A percentile compares a stretch with the other conserved stretches of the same genome.
These are phyloP conservation scores for Amblyopsis rosae DNA, from an alignment of 2,113 vertebrate species.

Conservation along the genomic window DNA sequence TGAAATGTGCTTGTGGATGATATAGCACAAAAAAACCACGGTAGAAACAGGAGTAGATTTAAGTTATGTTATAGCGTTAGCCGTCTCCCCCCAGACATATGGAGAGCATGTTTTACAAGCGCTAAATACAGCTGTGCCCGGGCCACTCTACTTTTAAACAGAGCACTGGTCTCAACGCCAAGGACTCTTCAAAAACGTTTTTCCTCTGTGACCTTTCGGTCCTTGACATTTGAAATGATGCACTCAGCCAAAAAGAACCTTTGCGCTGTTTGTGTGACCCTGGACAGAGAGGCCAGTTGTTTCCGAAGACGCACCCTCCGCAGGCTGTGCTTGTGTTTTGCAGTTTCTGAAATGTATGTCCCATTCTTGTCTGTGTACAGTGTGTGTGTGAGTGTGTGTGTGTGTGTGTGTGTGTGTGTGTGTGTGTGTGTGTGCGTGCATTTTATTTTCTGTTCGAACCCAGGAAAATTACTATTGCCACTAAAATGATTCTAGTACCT, in stretches of 20 bases:
- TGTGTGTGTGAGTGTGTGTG: not conserved
- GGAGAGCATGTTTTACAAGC: not conserved
- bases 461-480: not conserved
- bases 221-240: slow-evolving; percentile 53
- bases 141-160: slow-evolving; percentile 2
- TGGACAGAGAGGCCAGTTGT: slow-evolving; percentile 26
- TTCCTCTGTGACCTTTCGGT: slow-evolving; percentile 48
- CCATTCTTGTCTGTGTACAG: not conserved
- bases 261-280: slow-evolving; percentile 31
- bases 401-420: not conserved
- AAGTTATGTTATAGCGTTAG: not conserved
- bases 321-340: not conserved
- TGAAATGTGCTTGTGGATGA: slow-evolving; percentile 3
- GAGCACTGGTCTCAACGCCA: not conserved
- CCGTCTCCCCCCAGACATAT: not conserved
- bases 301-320: slow-evolving; percentile 8
- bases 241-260: slow-evolving; percentile 37
- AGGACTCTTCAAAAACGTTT: slow-evolving; percentile 30
- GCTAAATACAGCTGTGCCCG: not conserved
- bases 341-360: not conserved
- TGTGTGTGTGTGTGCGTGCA: not conserved
- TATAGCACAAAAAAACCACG: slow-evolving; percentile 2
- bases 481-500: not conserved
- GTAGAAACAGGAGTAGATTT: not conserved
- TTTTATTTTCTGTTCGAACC: not conserved